Evolutionary conservation across 1,140 invertebrate species (phyloP), one percentile per base, ranked within the genome.

Genomic region (Leguminivora glycinivorella): DNA sequence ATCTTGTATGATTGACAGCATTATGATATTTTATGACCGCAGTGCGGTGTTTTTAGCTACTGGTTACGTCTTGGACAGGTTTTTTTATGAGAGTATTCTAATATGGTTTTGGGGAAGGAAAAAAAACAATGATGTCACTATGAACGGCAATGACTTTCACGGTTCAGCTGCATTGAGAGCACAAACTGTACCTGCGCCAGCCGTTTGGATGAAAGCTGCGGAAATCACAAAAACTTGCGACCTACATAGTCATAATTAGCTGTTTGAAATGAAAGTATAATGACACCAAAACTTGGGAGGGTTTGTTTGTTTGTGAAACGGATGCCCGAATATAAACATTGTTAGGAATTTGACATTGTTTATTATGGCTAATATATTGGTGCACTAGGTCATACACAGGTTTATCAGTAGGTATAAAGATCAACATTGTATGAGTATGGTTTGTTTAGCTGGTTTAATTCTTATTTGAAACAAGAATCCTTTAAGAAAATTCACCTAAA

Each of bases 81-180:
- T 47, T 47, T 47, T 47, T 63, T 70, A 69, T 68, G 60, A 66
- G 24, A 66, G 68, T 72, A 66, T 47, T 56, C 34, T 60, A 58
- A 56, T 69, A 71, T 60, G 67, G 73, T 83, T 89, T 89, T 82
- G 87, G 88, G 87, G 88, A 85, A 85, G 78, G 76, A 88, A 89
- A 89, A 38, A 89, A 86, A 82, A 75, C 75, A 82, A 85, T 89
- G 88, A 89, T 91, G 89, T 89, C 88, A 91, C 82, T 79, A 82
- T 83, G 74, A 81, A 83, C 81, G 84, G 83, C 86, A 87, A 83
- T 87, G 87, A 90, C 89, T 90, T 90, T 91, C 89, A 91, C 89
- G 89, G 89, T 91, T 91, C 83, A 88, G 82, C 78, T 88, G 83
- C 83, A 90, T 90, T 89, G 88, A 71, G 88, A 88, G 81, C 88